Evolutionary conservation across 2,888 invertebrate genomes (phyloP), one percentile per base, ranked within the genome.

Genomic region (Allophyes oxyacanthae): DNA sequence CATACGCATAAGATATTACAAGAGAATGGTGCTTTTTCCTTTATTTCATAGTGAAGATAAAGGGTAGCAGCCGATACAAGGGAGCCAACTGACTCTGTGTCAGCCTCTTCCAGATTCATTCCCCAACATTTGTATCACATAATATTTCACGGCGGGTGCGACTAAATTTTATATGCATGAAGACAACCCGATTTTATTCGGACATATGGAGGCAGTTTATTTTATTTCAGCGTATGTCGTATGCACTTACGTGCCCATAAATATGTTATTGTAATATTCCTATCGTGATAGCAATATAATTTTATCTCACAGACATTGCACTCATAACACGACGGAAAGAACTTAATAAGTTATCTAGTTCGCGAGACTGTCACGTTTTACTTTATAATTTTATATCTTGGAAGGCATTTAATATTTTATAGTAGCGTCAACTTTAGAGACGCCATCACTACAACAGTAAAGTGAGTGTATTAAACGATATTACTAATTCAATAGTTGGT

Each of bases 21-120:
- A 81, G 77, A 84, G 85, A 86, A 83, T 85, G 87, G 85, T 85
- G 83, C 87, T 89, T 89, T 87, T 86, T 78, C 86, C 83, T 90
- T 90, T 91, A 90, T 89, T 87, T 81, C 86, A 83, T 84, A 89
- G 90, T 87, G 87, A 88, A 91, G 89, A 92, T 91, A 91, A 91
- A 87, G 86, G 83, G 84, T 78, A 79, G 74, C 71, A 63, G 74
- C 79, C 81, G 86, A 90, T 89, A 81, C 72, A 72, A 77, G 85
- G 87, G 87, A 84, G 87, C 84, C 86, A 82, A 83, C 84, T 82
- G 82, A 75, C 82, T 82, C 77, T 73, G 79, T 77, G 84, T 83
- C 85, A 83, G 83, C 83, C 79, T 79, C 72, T 79, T 81, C 74
- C 74, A 83, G 87, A 89, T 90, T 88, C 88, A 87, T 89, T 83